Evolutionary conservation across 1,140 invertebrate genomes (phyloP), one percentile per base, ranked within the genome.

Genomic region (Globodera rostochiensis): DNA sequence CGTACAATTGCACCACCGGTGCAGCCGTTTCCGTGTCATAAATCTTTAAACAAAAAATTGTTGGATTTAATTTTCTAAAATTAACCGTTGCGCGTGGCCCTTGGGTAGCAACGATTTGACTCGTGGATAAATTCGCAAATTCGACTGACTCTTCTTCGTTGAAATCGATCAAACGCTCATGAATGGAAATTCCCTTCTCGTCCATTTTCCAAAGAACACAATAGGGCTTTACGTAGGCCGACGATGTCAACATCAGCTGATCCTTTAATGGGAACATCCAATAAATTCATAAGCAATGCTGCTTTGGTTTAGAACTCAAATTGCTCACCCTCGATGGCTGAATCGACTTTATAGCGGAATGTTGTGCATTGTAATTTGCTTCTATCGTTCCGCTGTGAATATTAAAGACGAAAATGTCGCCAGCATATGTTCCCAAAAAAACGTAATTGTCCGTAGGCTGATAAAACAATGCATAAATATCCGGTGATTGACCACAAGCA

Each of bases 321-420:
- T 57, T 69, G n/a, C 47, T 57, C 45, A 66, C 69, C 49, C 85
- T 85, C 25, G 78, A 86, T 15, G 82, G 85, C 15, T 74, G 73
- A 46, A 90, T 87, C 57, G 60, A 74, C 60, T 57, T 81, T 5
- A 87, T 49, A 46, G 66, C 74, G 21, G 75, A 83, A 49, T 76
- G 66, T 53, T 87, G 85, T 79, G 85, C 88, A 15, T 70, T 76
- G 2, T 82, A 78, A 50, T 79, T 73, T 46, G 77, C 88, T 90
- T 91, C 87, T 87, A 92, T 92, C 74, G 92, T 92, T 46, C 94
- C 94, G 53, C 93, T 94, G 82, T 94, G 92, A 73, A 94, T 89
- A 90, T 96, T 97, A 88, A 94, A 95, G 82, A 95, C 92, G 87
- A 95, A 94, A 15, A 97, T 93, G 88, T 97, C 95, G 21, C 96